phyloP scores from a whole-genome alignment of 2,888 invertebrate genomes.

The Philaethria dido region DNA sequence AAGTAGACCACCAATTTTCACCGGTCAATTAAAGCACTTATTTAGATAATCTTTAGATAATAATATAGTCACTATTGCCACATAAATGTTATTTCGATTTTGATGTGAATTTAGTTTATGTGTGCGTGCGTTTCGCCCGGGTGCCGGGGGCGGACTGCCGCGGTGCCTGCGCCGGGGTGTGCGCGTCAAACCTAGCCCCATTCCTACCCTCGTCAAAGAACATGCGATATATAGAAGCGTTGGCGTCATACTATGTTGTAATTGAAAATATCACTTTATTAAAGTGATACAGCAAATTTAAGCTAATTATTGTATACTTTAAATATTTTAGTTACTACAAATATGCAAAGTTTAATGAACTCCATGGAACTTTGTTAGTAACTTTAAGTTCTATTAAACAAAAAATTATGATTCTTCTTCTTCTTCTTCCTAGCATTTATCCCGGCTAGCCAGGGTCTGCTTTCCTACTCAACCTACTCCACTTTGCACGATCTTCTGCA shows the following conservation, averaged over 20 bases:
- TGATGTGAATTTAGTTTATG: conserved; percentile 7
- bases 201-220: conserved; percentile 50
- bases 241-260: conserved; percentile 33
- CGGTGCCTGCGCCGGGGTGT: conserved; percentile 55
- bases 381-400: too few relatives aligned
- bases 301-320: not conserved
- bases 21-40: conserved; percentile 33
- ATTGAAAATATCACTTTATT: not conserved
- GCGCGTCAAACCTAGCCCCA: conserved; percentile 60
- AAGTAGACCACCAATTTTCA: conserved; percentile 22
- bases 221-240: conserved; percentile 42
- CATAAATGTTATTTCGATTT: conserved; percentile 19
- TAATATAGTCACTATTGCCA: conserved; percentile 36
- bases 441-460: too few relatives aligned
- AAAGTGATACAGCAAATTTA: not conserved
- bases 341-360: not conserved
- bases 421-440: too few relatives aligned
- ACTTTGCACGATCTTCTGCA: too few relatives aligned
- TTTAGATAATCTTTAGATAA: not conserved
- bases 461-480: too few relatives aligned
- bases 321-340: not conserved
- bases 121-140: conserved; percentile 53
- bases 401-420: too few relatives aligned
- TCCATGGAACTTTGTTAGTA: too few relatives aligned
- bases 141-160: conserved; percentile 64